Base-by-base conservation (phyloP, 2,797 vertebrate genomes). In the Cichlasoma orientale region DNA sequence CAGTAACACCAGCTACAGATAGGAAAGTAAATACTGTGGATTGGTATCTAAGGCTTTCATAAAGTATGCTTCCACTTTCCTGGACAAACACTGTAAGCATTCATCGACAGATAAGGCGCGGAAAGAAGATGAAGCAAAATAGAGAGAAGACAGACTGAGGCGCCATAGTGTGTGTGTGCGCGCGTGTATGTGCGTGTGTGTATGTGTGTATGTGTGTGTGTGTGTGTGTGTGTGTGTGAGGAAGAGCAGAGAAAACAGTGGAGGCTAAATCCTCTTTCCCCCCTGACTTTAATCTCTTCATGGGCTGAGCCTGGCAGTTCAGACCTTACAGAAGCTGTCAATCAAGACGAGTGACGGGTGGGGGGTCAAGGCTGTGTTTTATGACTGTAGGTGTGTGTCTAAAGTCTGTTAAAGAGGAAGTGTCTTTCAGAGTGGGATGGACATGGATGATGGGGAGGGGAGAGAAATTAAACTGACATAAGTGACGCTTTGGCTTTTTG, bases 211-310 rank as follows among this genome's bases (percentile, higher is more conserved):
- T 41, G 38, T 47, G 14, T 47, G 14, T 47, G 14, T 16, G 16
- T 23, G 25, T 55, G 58, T 41, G 56, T 9, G 38, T 5, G 57
- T 25, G 13, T 70, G 53, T 74, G 63, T 27, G 66, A 63, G 76
- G 21, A 61, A 3, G 18, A 2, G 75, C 70, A 77, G 84, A 72
- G 82, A 73, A 84, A 88, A 82, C 83, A 56, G 75, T 81, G 79
- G 74, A 82, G 85, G 68, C 80, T 86, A 95, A 95, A 95, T 95
- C 94, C 93, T 95, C 92, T 94, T 94, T 94, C 73, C 85, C 80
- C 7, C 7, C 86, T 87, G 91, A 88, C 86, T 94, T 79, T 95
- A 95, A 95, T 94, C 95, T 92, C 85, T 91, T 82, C 73, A n/a
- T 57, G 47, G 85, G 82, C 84, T 89, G 89, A 87, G 90, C 87